Base-by-base conservation (phyloP, 1,140 invertebrate genomes). In the Cardiocondyla obscurior region DNA sequence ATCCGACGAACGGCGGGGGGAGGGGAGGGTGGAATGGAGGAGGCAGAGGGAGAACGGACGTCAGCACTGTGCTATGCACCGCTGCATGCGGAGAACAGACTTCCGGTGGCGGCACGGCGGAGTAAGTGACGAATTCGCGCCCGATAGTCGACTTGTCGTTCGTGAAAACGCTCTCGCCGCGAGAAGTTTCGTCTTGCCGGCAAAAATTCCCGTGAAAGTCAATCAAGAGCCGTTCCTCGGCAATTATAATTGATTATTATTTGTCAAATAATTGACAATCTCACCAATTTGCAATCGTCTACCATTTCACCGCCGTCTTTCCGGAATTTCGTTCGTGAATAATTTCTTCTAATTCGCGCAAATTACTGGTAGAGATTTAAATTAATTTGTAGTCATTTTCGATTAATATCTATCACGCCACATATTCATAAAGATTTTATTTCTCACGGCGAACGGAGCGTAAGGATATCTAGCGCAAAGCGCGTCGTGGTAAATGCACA, bases 41-140 rank as follows among this genome's bases (percentile, higher is more conserved):
- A 12, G n/a, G 33, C 22, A 10, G 28, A 39, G 30, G n/a, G 39
- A 30, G 42, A 5, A 60, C 73, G 73, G 30, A 36, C 30, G 58
- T 65, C 58, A 76, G 44, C 72, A 36, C 46, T 55, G 62, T 62
- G 46, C 58, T 58, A 53, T 77, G 62, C 62, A 77, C 22, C 46
- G 60, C 22, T 39, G 22, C 62, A 42, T 69, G 49, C 36, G 4
- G 62, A 79, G 62, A 79, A 69, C 62, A 69, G 62, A 67, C 74
- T 79, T 69, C 46, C 74, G 74, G 55, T 53, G 19, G 30, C 19
- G 25, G 51, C 8, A 53, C 36, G 46, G 44, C 12, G 57, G 36
- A 19, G 25, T 36, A 28, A 74, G 55, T 60, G 72, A 51, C 58
- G 58, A 67, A 65, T 77, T 72, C 51, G 49, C 36, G 28, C n/a